These are phyloP conservation scores for Acanthis flammea DNA, from an alignment of 2,797 vertebrate genomes.

Conservation along the genomic window DNA sequence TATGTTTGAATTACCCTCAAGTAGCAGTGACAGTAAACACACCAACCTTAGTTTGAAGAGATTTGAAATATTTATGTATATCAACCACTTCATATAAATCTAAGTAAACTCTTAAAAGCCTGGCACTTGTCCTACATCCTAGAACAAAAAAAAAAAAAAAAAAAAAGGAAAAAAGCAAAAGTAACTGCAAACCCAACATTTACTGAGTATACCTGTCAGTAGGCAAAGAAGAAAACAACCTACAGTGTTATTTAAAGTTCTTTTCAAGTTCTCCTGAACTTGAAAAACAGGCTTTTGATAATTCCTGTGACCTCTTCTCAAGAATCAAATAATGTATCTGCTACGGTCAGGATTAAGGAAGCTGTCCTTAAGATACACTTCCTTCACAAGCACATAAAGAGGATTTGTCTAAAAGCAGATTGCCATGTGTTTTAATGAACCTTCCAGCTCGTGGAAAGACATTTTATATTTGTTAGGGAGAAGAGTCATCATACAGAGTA, in stretches of 20 bases:
- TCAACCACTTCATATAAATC: background rate
- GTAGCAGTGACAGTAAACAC: background rate
- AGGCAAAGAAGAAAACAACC: background rate
- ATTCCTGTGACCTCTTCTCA: slow-evolving; percentile 17
- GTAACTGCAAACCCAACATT: background rate
- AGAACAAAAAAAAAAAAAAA: too few species aligned
- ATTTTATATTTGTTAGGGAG: background rate
- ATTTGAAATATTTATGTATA: background rate
- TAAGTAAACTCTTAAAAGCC: background rate
- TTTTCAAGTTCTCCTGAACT: background rate
- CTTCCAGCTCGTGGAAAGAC: background rate
- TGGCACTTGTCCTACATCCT: background rate
- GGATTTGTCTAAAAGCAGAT: slow-evolving; percentile 32
- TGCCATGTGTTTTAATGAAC: background rate
- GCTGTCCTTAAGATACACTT: slow-evolving; percentile 10
- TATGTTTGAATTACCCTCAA: background rate
- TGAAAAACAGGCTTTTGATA: background rate
- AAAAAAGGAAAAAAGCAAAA: background rate
- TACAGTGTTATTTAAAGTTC: background rate
- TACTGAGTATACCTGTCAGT: background rate
- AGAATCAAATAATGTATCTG: background rate
- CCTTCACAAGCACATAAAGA: background rate
- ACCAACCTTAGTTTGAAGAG: background rate
- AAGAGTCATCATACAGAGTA: background rate
- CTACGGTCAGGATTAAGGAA: slow-evolving; percentile 25